Conservation (phyloP, 2,797 vertebrate species). For the Petrocephalus sullivani region DNA sequence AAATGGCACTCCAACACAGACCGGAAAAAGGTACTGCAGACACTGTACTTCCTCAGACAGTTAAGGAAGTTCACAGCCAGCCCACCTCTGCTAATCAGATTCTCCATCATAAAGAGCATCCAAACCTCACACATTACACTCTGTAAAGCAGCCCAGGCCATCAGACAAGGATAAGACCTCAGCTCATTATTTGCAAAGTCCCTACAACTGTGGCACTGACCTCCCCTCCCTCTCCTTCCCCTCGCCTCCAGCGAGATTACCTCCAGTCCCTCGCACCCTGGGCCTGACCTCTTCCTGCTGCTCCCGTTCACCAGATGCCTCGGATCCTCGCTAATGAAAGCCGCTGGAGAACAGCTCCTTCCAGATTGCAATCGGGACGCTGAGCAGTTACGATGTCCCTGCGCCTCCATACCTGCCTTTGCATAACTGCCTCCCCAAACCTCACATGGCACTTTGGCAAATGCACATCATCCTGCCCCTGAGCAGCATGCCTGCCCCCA, state of each 20-base stretch:
- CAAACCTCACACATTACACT: not conserved
- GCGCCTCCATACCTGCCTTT: not conserved
- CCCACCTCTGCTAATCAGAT: not conserved
- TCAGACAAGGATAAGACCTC: not conserved
- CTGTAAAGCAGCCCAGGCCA: not conserved
- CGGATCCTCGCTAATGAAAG: not conserved
- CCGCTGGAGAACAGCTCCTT: not conserved
- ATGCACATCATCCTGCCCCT: not conserved
- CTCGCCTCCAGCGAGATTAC: not conserved
- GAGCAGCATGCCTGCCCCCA: not conserved
- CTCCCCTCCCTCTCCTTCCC: not conserved
- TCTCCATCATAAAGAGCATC: not conserved
- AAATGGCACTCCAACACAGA: not conserved
- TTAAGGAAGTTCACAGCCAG: not conserved
- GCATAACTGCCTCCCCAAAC: not conserved
- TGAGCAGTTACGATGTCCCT: not conserved
- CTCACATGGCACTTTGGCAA: not conserved
- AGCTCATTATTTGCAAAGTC: not conserved
- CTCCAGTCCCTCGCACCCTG: not conserved
- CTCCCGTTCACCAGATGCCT: not conserved
- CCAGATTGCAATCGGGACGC: not conserved
- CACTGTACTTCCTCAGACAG: not conserved
- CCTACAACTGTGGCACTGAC: not conserved
- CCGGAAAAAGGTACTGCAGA: not conserved
- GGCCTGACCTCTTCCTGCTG: not conserved